A percentile compares a stretch with the other conserved stretches of the same genome.
Conservation (phyloP, 2,797 vertebrate species). For the Sphenopsis melanotis region DNA sequence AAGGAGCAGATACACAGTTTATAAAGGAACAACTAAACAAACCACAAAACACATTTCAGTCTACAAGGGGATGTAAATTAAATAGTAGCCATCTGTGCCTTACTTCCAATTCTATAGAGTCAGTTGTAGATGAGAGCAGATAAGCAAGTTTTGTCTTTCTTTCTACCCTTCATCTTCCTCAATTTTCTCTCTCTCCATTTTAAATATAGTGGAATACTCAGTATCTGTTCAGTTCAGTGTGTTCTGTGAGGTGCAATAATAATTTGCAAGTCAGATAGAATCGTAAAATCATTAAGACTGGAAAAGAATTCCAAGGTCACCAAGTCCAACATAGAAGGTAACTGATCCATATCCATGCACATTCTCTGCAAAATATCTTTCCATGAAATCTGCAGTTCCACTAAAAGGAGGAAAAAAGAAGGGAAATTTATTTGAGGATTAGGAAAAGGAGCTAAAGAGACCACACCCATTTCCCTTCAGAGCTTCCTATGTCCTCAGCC, state of each 20-base stretch:
- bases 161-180: not conserved
- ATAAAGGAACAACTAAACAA: not conserved
- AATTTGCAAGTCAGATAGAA: not conserved
- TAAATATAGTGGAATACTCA: not conserved
- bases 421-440: not conserved
- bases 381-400: not conserved
- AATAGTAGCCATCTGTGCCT: not conserved
- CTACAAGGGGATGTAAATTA: not conserved
- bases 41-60: not conserved
- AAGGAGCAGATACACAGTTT: not conserved
- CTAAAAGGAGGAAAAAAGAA: not conserved
- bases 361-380: not conserved
- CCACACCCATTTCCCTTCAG: not conserved
- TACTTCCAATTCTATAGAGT: not conserved
- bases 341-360: not conserved
- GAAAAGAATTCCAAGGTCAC: not conserved
- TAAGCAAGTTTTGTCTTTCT: not conserved
- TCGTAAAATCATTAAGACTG: not conserved
- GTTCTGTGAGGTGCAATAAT: not conserved
- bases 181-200: not conserved
- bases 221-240: not conserved
- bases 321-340: not conserved
- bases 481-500: not conserved
- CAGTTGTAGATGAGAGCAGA: not conserved
- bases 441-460: not conserved